phyloP scores from a whole-genome alignment of 2,113 vertebrate genomes.

The Lonchura striata region DNA sequence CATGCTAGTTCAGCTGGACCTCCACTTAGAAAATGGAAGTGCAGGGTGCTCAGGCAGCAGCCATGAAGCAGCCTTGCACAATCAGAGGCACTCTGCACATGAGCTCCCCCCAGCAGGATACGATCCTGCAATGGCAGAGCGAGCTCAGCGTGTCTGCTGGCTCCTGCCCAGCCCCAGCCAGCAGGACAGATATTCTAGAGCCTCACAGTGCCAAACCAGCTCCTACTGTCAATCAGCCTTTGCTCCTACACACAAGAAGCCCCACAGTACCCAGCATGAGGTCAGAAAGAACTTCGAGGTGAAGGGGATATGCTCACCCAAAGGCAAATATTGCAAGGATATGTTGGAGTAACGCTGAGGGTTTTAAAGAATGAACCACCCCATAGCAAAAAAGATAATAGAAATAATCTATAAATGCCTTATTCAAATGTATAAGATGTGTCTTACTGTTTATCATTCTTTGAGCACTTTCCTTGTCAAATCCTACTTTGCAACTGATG shows the following conservation, averaged over 20 bases:
- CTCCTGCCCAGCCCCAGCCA: background rate
- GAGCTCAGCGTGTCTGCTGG: background rate
- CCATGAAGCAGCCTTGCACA: background rate
- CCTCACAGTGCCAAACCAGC: background rate
- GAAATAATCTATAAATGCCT: background rate
- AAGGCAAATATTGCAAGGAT: background rate
- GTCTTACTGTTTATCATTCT: background rate
- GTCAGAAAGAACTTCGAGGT: background rate
- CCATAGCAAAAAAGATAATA: background rate
- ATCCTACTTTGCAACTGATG: background rate
- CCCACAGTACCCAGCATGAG: background rate
- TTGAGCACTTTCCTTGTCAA: background rate
- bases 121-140: fast-evolving
- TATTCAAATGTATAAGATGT: background rate
- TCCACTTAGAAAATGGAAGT: background rate
- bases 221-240: background rate
- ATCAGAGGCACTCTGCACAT: background rate
- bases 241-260: background rate
- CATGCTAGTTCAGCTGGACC: background rate
- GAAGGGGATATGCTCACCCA: background rate
- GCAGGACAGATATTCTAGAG: background rate
- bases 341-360: background rate
- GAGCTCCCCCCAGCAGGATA: background rate
- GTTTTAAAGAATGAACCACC: background rate
- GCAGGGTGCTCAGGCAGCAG: background rate